Evolutionary conservation across 2,797 vertebrate genomes (phyloP).

Genomic region (Pseudocheirus occidentalis): DNA sequence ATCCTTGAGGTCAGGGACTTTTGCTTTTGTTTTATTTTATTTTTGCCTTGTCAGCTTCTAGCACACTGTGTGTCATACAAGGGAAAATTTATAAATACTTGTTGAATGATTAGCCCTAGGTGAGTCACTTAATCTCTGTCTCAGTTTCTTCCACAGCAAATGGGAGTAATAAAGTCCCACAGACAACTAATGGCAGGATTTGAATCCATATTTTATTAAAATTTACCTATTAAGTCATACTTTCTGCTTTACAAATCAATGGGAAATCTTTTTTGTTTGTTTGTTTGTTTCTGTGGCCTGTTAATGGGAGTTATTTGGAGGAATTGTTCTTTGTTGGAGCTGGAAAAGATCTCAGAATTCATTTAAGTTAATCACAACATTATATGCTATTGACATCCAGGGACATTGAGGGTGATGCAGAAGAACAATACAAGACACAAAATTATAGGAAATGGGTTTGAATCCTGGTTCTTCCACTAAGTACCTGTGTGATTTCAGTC

Average conservation of each 20-base stretch:
- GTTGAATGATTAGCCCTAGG: not conserved
- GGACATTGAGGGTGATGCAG: not conserved
- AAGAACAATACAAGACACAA: not conserved
- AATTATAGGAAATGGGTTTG: not conserved
- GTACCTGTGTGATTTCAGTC: not conserved
- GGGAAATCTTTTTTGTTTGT: not conserved
- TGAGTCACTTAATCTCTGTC: not conserved
- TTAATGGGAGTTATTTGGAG: not conserved
- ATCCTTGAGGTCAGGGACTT: not conserved
- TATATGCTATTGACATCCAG: constrained; percentile 7
- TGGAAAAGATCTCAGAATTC: not conserved
- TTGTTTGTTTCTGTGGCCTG: not conserved
- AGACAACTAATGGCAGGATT: not conserved
- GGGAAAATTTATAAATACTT: not conserved
- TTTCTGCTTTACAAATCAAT: not conserved
- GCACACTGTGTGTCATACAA: not conserved
- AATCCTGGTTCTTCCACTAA: not conserved
- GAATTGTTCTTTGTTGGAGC: not conserved
- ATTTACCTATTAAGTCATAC: not conserved
- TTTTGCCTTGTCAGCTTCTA: not conserved
- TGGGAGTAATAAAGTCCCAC: not conserved
- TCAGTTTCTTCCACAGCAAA: not conserved
- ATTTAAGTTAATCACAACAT: not conserved
- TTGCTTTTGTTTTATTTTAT: not conserved
- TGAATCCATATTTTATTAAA: not conserved